These are phyloP conservation scores for Pantherophis alleghaniensis DNA, from an alignment of 2,797 vertebrate species.

Conservation along the genomic window DNA sequence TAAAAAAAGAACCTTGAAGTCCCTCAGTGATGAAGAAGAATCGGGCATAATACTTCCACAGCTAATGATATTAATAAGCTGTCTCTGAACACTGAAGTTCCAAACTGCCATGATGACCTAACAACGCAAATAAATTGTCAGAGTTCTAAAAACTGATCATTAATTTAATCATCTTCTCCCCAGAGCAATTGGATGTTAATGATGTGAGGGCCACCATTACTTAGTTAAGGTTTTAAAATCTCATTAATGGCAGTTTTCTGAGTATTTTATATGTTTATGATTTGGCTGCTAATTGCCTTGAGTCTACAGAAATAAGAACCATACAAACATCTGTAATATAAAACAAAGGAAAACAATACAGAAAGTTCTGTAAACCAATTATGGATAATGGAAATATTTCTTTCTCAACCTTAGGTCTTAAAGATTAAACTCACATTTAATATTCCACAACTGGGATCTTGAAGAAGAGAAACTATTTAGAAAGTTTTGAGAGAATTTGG, in stretches of 20 bases:
- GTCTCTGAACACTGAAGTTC: background rate
- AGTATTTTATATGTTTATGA: background rate
- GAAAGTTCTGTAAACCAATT: background rate
- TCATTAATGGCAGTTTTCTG: background rate
- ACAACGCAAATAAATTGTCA: background rate
- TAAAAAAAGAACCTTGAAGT: background rate
- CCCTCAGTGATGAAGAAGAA: background rate
- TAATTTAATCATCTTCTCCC: background rate
- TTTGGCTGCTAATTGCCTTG: background rate
- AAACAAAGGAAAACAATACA: background rate
- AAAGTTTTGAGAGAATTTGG: background rate
- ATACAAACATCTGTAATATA: background rate
- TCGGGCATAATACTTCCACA: background rate
- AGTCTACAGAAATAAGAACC: background rate
- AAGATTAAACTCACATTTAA: background rate
- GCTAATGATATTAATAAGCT: background rate
- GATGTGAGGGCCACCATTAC: background rate
- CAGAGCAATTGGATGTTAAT: background rate
- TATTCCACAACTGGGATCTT: background rate
- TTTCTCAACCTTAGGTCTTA: background rate
- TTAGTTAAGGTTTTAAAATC: background rate
- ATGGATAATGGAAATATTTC: background rate
- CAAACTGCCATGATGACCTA: background rate
- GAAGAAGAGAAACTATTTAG: constrained; percentile 6
- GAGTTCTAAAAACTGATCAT: background rate